Evolutionary conservation across 2,113 vertebrate genomes (phyloP).

Genomic region (Mastomys natalensis): DNA sequence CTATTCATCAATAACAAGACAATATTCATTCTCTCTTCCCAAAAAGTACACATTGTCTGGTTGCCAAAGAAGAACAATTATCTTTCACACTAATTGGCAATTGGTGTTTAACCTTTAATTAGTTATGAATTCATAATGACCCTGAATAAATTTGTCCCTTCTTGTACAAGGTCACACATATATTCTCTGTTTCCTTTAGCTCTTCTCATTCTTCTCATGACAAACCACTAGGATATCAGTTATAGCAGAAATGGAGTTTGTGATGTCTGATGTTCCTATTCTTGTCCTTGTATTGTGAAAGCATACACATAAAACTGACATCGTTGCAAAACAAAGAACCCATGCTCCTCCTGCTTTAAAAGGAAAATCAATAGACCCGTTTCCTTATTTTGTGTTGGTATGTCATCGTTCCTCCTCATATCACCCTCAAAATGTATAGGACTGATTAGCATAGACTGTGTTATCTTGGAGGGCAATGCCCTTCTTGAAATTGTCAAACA

Average conservation of each 20-base stretch:
- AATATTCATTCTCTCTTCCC: constrained; percentile 79
- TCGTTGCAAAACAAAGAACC: constrained; percentile 72
- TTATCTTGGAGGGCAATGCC: constrained; percentile 78
- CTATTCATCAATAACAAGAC: constrained; percentile 77
- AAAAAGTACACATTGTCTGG: constrained; percentile 83
- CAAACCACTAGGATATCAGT: constrained; percentile 53
- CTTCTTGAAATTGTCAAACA: constrained; percentile 81
- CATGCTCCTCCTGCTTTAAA: constrained; percentile 82
- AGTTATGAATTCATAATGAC: constrained; percentile 85
- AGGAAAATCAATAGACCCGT: constrained; percentile 79
- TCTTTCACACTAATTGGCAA: constrained; percentile 87
- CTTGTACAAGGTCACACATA: constrained; percentile 84
- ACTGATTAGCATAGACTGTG: constrained; percentile 83
- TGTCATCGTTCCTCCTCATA: constrained; percentile 70
- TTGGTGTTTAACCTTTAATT: constrained; percentile 88
- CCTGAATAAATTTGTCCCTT: constrained; percentile 83
- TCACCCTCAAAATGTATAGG: constrained; percentile 77
- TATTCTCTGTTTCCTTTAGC: constrained; percentile 75
- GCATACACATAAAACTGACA: constrained; percentile 71
- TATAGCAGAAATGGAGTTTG: constrained; percentile 81
- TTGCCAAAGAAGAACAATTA: constrained; percentile 86
- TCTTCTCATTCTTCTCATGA: background rate
- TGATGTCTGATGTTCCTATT: constrained; percentile 72
- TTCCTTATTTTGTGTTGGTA: constrained; percentile 80
- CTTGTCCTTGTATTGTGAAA: constrained; percentile 78